Evolutionary conservation across 2,113 vertebrate genomes (phyloP), one percentile per base, ranked within the genome.

Genomic region (Recurvirostra avosetta): DNA sequence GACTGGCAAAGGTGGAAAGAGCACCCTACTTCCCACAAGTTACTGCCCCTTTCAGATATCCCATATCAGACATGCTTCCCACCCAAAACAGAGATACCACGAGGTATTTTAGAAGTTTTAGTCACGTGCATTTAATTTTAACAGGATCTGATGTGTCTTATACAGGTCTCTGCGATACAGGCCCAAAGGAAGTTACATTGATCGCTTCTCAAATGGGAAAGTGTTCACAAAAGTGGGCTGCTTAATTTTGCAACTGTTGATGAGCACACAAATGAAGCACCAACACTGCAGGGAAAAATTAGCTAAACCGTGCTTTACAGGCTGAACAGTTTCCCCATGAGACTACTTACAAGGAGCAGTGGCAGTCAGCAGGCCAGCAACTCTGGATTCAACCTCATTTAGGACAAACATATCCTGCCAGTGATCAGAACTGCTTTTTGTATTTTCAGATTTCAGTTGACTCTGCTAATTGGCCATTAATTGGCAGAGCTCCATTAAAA

Each of bases 391-490:
- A 83, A 7, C 79, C 61, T 70, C 63, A 73, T 53, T 59, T 61
- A 85, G 86, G 65, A 73, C 50, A 80, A 13, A 0, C 92, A 81
- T 68, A 89, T 50, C 34, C 87, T 72, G 52, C 71, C 92, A 90
- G 49, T 27, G 50, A 95, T 78, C 52, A 97, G 71, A 95, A 89
- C 41, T 23, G 61, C 36, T 87, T 84, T 68, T 77, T 86, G 49
- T 72, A 50, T 92, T 92, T 94, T 90, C 93, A 87, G 75, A 94
- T 97, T 90, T 88, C 79, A 86, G 88, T 94, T 97, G 93, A 92
- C 92, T 92, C 88, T 72, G 83, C 91, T 97, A 96, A 96, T 73
- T 86, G 81, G 80, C 88, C 94, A 94, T 92, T 92, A 95, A 89
- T n/a, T n/a, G 52, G 79, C 89, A 94, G 62, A 88, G 59, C 41